A percentile compares a stretch with the other conserved stretches of the same genome.
Evolutionary conservation across 2,888 invertebrate genomes (phyloP).

Genomic region (Stenchaetothrips biformis): DNA sequence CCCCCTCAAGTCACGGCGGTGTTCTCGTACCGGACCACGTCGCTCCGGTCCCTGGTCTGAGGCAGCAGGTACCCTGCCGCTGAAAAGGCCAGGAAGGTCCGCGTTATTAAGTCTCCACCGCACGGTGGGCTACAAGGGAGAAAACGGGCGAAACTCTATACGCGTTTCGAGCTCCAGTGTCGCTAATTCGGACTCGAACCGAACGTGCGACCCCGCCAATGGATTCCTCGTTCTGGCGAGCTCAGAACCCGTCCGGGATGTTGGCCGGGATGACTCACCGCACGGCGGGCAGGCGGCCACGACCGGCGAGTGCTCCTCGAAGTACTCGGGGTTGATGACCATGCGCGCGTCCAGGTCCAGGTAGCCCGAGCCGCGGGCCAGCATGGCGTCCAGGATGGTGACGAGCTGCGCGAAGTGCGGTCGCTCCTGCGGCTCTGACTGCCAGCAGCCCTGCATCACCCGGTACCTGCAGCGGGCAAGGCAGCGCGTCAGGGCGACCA

Average conservation of each 20-base stretch:
- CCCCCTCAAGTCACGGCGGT: conserved; percentile 33
- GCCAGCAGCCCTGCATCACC: conserved; percentile 64
- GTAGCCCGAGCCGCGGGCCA: conserved; percentile 67
- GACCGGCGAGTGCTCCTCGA: conserved; percentile 38
- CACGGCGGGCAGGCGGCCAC: neutral
- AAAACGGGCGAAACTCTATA: too few species aligned
- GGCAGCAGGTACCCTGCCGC: conserved; percentile 33
- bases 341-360: conserved; percentile 60
- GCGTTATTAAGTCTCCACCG: neutral
- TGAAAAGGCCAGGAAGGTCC: conserved; percentile 20
- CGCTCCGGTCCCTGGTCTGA: conserved; percentile 33
- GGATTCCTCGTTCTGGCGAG: too few species aligned
- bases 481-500: too few species aligned
- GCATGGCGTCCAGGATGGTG: conserved; percentile 61
- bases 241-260: too few species aligned
- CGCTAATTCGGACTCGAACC: too few species aligned
- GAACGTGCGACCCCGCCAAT: too few species aligned
- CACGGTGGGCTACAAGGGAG: too few species aligned
- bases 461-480: too few species aligned
- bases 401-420: conserved; percentile 58
- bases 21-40: conserved; percentile 34
- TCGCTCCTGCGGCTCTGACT: conserved; percentile 55
- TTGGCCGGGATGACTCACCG: too few species aligned
- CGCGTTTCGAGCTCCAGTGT: too few species aligned
- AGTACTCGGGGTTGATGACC: conserved; percentile 64